Conservation (phyloP, 2,888 invertebrate species). For the Macaria notata region DNA sequence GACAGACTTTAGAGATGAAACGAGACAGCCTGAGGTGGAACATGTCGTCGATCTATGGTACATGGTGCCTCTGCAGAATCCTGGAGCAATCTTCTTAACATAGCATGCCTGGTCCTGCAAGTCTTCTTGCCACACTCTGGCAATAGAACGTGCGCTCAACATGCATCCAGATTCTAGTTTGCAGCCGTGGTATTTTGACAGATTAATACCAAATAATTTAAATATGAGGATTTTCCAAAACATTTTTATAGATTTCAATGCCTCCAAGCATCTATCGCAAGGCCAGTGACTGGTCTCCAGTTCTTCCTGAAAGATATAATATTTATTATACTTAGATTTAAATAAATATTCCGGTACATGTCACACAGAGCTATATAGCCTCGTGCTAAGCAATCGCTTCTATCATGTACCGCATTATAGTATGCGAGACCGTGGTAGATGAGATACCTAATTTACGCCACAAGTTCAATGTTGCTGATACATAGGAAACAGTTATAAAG, state of each 20-base stretch:
- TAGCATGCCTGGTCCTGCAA: slow-evolving; percentile 57
- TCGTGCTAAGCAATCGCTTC: too few relatives aligned
- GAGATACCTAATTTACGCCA: too few relatives aligned
- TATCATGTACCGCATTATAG: too few relatives aligned
- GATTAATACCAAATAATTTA: slow-evolving; percentile 58
- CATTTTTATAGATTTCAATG: slow-evolving; percentile 70
- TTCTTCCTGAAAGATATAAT: slow-evolving; percentile 56
- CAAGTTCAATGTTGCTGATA: too few relatives aligned
- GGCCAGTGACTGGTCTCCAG: slow-evolving; percentile 73
- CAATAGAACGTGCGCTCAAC: slow-evolving; percentile 51
- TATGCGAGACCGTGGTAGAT: too few relatives aligned
- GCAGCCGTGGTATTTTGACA: slow-evolving; percentile 44
- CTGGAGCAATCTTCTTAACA: slow-evolving; percentile 49
- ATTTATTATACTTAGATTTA: too few relatives aligned
- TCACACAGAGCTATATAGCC: too few relatives aligned
- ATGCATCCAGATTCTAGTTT: slow-evolving; percentile 29
- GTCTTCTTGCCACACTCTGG: slow-evolving; percentile 61
- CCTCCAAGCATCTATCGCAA: slow-evolving; percentile 67
- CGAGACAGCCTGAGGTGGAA: slow-evolving; percentile 2
- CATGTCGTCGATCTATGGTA: slow-evolving; percentile 2
- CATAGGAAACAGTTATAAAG: too few relatives aligned
- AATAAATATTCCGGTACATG: too few relatives aligned
- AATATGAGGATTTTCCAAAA: slow-evolving; percentile 71
- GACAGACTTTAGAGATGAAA: slow-evolving; percentile 3
- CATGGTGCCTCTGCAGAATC: slow-evolving; percentile 27